Conservation (phyloP, 2,888 invertebrate genomes). For the Penaeus monodon region DNA sequence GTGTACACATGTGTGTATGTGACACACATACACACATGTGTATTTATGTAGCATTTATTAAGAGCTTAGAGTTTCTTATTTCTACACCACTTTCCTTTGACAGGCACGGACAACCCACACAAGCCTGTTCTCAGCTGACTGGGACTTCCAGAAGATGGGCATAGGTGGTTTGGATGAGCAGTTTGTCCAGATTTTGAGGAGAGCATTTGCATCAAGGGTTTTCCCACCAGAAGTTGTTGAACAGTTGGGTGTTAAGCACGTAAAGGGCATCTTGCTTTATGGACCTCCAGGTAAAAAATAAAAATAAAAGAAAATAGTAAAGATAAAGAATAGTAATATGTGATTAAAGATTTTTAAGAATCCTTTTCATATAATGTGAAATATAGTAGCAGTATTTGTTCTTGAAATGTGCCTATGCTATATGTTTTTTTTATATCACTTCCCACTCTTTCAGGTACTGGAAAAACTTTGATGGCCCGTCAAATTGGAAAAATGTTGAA, state of each 20-base stretch:
- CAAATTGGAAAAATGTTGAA: constrained; percentile 99
- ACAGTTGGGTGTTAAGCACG: constrained; percentile 94
- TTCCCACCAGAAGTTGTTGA: constrained; percentile 98
- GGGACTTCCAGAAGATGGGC: constrained; percentile 99
- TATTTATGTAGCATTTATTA: no score
- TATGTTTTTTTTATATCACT: not conserved
- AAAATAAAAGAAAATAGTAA: no score
- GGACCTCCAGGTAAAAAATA: constrained; percentile 82
- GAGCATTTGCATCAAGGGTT: constrained; percentile 98
- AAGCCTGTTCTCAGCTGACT: constrained; percentile 94
- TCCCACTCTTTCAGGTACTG: constrained; percentile 79
- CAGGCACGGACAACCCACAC: constrained; percentile 80
- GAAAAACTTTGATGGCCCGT: constrained; percentile 98
- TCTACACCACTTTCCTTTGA: not conserved
- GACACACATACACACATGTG: no score
- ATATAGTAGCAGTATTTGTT: not conserved
- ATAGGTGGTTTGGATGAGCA: constrained; percentile 98
- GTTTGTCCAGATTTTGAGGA: constrained; percentile 96
- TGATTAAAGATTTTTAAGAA: no score
- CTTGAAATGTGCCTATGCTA: not conserved
- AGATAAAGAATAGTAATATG: no score
- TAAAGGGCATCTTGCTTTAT: constrained; percentile 94
- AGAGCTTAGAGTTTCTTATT: no score
- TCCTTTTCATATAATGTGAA: not conserved
- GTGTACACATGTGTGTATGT: no score